Evolutionary conservation across 2,797 vertebrate genomes (phyloP).

Genomic region (Heliangelus exortis): DNA sequence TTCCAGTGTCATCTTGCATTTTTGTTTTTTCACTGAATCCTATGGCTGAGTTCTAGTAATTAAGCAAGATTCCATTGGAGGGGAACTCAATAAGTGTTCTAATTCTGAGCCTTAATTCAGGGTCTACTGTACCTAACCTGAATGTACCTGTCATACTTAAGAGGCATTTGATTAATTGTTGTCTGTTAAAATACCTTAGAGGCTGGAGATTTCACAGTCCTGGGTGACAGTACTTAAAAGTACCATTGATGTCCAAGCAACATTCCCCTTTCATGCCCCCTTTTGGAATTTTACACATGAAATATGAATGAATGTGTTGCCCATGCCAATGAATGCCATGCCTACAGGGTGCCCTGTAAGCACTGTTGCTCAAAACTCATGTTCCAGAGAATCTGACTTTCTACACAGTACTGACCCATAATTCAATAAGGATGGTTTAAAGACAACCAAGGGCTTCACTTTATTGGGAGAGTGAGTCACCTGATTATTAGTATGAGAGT

Average conservation of each 20-base stretch:
- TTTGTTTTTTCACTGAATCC: not conserved
- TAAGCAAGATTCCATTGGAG: not conserved
- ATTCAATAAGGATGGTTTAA: not conserved
- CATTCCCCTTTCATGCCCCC: not conserved
- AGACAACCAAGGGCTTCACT: not conserved
- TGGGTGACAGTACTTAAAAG: not conserved
- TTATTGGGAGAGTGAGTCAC: not conserved
- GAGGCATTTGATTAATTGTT: not conserved
- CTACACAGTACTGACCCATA: not conserved
- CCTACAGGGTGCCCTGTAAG: not conserved
- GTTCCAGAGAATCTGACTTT: not conserved
- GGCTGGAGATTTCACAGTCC: not conserved
- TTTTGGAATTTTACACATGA: not conserved
- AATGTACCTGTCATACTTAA: not conserved
- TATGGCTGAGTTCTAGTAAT: not conserved
- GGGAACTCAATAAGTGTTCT: not conserved
- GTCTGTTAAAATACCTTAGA: not conserved
- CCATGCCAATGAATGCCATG: accelerated
- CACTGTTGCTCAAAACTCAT: not conserved
- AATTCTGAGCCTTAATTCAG: not conserved
- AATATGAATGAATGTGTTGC: not conserved
- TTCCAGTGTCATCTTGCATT: not conserved
- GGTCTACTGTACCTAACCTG: not conserved
- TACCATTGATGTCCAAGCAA: not conserved
- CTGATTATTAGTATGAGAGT: not conserved